Conservation (phyloP, 2,797 vertebrate species). For the Liparis tanakae region DNA sequence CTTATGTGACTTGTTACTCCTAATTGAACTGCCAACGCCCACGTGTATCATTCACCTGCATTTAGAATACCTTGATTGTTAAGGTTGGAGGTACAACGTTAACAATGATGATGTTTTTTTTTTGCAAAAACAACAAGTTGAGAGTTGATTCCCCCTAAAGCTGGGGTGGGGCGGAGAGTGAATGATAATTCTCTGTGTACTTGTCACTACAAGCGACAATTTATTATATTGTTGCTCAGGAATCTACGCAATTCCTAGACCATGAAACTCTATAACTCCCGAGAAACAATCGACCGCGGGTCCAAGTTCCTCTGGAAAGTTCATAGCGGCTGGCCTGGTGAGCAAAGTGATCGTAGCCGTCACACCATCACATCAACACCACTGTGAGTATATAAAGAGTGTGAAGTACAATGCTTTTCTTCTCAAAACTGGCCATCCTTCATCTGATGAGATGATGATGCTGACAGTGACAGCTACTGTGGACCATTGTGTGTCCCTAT, state of each 20-base stretch:
- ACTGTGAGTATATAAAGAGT: slow-evolving; percentile 19
- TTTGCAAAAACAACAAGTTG: background rate
- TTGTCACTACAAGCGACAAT: background rate
- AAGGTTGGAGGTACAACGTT: background rate
- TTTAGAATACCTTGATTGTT: too few species aligned
- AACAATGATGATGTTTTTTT: background rate
- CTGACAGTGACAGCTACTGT: slow-evolving; percentile 62
- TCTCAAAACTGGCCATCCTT: slow-evolving; percentile 71
- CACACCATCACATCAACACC: slow-evolving; percentile 15
- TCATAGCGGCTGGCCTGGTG: slow-evolving; percentile 7
- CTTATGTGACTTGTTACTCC: too few species aligned
- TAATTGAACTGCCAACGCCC: too few species aligned
- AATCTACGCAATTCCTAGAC: background rate
- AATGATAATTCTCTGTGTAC: background rate
- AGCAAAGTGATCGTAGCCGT: slow-evolving; percentile 8
- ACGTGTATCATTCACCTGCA: too few species aligned
- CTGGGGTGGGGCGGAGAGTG: background rate
- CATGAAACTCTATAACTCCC: background rate
- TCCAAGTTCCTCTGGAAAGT: background rate
- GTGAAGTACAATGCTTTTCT: slow-evolving; percentile 63
- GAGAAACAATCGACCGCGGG: background rate
- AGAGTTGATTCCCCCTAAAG: background rate
- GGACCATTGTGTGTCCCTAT: slow-evolving; percentile 58
- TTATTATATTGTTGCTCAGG: background rate
- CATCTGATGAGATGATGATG: slow-evolving; percentile 54